Evolutionary conservation across 2,797 vertebrate genomes (phyloP).

Genomic region (Gouania willdenowi): DNA sequence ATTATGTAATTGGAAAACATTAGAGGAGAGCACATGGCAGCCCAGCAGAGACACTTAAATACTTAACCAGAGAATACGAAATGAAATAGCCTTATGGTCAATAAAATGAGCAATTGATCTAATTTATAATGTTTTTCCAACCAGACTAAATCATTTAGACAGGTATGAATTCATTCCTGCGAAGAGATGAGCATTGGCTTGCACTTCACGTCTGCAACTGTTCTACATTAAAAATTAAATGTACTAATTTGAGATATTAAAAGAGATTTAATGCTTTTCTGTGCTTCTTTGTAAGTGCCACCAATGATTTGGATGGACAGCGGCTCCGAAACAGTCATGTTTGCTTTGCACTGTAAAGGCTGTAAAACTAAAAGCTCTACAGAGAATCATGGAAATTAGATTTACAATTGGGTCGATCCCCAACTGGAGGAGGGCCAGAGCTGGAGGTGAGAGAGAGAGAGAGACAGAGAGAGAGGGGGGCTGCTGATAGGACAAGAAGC

Average conservation of each 20-base stretch:
- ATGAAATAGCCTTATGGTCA: constrained; percentile 39
- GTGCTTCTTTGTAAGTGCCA: too few relatives aligned
- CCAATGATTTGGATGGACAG: not conserved
- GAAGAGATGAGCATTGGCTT: constrained; percentile 5
- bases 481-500: constrained; percentile 54
- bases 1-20: constrained; percentile 21
- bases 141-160: constrained; percentile 24
- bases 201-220: constrained; percentile 19
- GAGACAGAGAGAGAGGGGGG: constrained; percentile 38
- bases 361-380: constrained; percentile 72
- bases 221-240: constrained; percentile 25
- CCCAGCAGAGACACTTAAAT: constrained; percentile 25
- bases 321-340: constrained; percentile 39
- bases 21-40: constrained; percentile 25
- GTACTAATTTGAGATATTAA: constrained; percentile 6
- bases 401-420: constrained; percentile 67
- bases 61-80: constrained; percentile 36
- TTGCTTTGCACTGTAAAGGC: constrained; percentile 55
- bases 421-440: constrained; percentile 60
- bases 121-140: constrained; percentile 42
- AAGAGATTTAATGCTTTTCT: constrained; percentile 5
- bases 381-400: constrained; percentile 72
- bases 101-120: constrained; percentile 55
- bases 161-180: constrained; percentile 17
- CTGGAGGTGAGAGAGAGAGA: constrained; percentile 53